Percentiles rank a stretch among this genome's conserved stretches.
Evolutionary conservation across 2,888 invertebrate species (phyloP).

Genomic region (Noctua janthina): DNA sequence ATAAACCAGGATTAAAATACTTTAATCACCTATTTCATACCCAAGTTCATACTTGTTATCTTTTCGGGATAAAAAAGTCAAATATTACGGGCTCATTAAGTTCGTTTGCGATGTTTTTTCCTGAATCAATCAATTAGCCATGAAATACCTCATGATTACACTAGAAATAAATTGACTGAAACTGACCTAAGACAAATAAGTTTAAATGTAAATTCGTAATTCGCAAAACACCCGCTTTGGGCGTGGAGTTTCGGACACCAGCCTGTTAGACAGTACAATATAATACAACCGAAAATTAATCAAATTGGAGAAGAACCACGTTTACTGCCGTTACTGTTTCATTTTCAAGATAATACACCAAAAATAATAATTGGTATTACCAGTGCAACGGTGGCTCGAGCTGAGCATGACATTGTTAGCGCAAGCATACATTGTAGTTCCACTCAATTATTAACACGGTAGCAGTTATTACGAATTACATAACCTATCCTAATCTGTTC

Average conservation of each 20-base stretch:
- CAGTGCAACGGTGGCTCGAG: not conserved
- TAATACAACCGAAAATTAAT: not conserved
- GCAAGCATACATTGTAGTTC: constrained; percentile 9
- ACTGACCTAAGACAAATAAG: not conserved
- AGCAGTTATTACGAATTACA: constrained; percentile 47
- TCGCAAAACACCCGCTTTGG: not conserved
- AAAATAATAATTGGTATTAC: constrained; percentile 22
- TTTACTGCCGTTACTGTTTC: not conserved
- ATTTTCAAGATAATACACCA: not conserved
- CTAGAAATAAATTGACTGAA: not conserved
- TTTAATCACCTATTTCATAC: not conserved
- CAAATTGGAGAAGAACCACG: not conserved
- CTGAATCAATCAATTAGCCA: not conserved
- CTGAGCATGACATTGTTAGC: constrained; percentile 18
- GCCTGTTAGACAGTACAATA: not conserved
- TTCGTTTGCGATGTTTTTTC: not conserved
- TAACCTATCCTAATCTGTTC: constrained; percentile 68
- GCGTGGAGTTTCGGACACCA: not conserved
- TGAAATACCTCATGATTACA: not conserved
- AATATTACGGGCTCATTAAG: not conserved
- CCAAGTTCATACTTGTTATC: not conserved
- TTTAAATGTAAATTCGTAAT: not conserved
- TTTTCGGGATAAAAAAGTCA: not conserved
- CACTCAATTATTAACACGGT: constrained; percentile 22
- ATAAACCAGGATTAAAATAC: constrained; percentile 3